phyloP scores from a whole-genome alignment of 2,797 vertebrate genomes.

The Apogon talboti region DNA sequence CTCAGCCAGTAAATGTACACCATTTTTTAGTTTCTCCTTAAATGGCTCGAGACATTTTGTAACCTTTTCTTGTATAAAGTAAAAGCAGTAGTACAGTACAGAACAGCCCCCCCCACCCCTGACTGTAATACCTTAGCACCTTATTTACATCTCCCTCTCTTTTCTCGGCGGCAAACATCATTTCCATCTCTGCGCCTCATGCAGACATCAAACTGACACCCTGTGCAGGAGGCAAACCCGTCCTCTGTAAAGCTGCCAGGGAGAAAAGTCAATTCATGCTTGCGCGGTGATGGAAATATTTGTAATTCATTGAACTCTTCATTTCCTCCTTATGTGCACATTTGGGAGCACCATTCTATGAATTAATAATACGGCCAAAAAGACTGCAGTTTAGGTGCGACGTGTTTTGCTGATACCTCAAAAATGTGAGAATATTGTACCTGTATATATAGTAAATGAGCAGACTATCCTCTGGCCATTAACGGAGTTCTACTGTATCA shows the following conservation, averaged over 20 bases:
- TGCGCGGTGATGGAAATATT: conserved; percentile 16
- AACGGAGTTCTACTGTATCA: too few species aligned
- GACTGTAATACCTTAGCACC: conserved; percentile 9
- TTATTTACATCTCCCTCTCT: neutral
- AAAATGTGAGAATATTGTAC: neutral
- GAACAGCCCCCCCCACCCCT: neutral
- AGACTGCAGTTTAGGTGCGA: conserved; percentile 9
- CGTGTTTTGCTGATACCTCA: conserved; percentile 18
- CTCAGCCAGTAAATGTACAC: conserved; percentile 11
- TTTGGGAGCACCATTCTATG: conserved; percentile 28
- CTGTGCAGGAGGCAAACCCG: neutral
- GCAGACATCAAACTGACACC: neutral
- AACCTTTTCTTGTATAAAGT: conserved; percentile 44
- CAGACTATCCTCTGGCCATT: neutral
- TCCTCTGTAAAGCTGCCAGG: neutral
- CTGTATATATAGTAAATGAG: neutral
- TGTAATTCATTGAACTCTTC: conserved; percentile 28
- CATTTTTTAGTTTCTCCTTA: neutral
- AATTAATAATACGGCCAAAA: conserved; percentile 36
- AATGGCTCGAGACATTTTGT: conserved; percentile 28
- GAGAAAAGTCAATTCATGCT: conserved; percentile 12
- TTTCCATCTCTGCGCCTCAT: neutral
- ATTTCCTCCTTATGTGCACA: conserved; percentile 25
- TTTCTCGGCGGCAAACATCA: neutral
- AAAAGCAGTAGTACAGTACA: conserved; percentile 2